These are phyloP conservation scores for Poeciliopsis prolifica DNA, from an alignment of 2,113 vertebrate species.

Conservation along the genomic window DNA sequence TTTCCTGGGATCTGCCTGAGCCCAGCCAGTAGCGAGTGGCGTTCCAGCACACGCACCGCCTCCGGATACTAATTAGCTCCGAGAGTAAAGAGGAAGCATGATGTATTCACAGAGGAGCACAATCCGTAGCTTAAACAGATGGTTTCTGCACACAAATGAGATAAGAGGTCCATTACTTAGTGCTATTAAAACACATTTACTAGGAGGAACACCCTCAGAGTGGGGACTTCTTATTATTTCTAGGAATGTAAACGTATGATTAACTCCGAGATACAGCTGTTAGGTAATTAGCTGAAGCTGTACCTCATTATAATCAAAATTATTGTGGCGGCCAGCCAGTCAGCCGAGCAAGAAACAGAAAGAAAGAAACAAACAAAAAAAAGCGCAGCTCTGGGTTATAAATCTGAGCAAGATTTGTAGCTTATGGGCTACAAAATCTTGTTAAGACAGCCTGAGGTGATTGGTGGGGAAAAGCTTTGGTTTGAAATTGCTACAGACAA, in stretches of 20 bases:
- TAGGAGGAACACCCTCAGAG: conserved; percentile 22
- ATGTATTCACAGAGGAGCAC: conserved; percentile 49
- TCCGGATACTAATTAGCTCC: conserved; percentile 71
- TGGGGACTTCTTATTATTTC: conserved; percentile 21
- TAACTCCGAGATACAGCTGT: conserved; percentile 53
- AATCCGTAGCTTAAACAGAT: conserved; percentile 71
- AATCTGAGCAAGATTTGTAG: conserved; percentile 37
- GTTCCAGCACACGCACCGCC: conserved; percentile 58
- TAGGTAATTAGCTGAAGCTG: conserved; percentile 70
- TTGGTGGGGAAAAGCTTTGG: conserved; percentile 21
- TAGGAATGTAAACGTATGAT: conserved; percentile 48
- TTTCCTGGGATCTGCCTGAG: conserved; percentile 38
- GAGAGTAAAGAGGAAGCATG: conserved; percentile 46
- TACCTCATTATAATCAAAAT: conserved; percentile 69
- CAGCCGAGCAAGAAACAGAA: conserved; percentile 35
- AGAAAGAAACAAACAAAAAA: conserved; percentile 11
- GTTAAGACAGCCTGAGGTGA: conserved; percentile 43
- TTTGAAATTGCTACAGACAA: conserved; percentile 44
- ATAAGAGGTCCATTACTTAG: conserved; percentile 60
- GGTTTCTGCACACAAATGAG: conserved; percentile 56
- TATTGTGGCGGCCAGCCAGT: conserved; percentile 53
- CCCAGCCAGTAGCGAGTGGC: conserved; percentile 23
- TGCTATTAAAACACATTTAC: conserved; percentile 51
- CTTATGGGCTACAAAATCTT: conserved; percentile 11
- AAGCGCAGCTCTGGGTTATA: conserved; percentile 42